phyloP scores from a whole-genome alignment of 2,113 vertebrate species.

The Otus sunia region DNA sequence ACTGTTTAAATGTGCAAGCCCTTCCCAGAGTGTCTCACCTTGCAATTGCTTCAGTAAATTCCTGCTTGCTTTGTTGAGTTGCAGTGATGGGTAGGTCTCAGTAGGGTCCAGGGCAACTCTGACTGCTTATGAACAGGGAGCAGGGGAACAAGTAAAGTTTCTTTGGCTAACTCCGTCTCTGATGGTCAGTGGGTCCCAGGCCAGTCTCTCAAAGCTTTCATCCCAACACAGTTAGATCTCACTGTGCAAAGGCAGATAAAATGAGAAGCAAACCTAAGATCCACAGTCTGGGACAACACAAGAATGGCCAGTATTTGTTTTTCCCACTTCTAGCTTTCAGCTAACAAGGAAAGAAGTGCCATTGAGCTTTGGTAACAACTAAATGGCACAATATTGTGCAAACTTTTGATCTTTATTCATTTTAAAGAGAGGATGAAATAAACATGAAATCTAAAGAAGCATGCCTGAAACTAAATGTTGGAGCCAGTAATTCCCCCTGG shows the following conservation, averaged over 20 bases:
- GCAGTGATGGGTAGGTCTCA: neutral
- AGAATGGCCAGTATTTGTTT: neutral
- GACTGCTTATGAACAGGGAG: neutral
- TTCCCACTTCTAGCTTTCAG: neutral
- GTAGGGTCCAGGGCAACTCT: neutral
- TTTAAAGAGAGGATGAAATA: neutral
- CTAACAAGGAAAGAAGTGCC: neutral
- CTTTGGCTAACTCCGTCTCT: neutral
- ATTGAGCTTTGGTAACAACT: neutral
- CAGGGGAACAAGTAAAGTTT: neutral
- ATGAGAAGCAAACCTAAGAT: neutral
- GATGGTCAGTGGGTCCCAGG: rapidly evolving
- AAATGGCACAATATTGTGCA: neutral
- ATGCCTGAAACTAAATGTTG: neutral
- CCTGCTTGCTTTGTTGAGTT: neutral
- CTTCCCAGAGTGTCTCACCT: neutral
- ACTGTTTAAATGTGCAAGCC: neutral
- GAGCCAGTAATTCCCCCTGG: neutral
- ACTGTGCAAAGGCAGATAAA: neutral
- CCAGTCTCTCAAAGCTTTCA: neutral
- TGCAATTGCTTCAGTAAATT: neutral
- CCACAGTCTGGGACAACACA: rapidly evolving
- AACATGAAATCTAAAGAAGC: neutral
- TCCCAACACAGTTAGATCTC: neutral
- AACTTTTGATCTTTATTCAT: neutral